Percentiles rank a stretch among this genome's conserved stretches.
These are phyloP conservation scores for Hypomesus transpacificus DNA, from an alignment of 2,113 vertebrate species.

Conservation along the genomic window DNA sequence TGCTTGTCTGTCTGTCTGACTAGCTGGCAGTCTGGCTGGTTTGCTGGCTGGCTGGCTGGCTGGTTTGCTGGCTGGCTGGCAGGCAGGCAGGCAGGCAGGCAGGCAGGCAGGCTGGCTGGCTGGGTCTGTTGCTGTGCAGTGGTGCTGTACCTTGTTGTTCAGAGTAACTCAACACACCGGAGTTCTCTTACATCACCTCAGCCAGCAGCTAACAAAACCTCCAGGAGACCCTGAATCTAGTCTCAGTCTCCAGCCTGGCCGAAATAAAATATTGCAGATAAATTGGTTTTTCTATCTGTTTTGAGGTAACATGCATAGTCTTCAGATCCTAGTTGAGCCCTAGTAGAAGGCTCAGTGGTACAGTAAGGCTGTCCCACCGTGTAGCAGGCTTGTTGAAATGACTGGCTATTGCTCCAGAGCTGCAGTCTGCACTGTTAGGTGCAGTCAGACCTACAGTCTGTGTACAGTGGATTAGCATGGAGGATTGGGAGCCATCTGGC, in stretches of 20 bases:
- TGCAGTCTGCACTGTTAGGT: constrained; percentile 16
- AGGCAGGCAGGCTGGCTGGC: too few relatives aligned
- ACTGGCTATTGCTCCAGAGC: neutral
- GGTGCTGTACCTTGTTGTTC: constrained; percentile 35
- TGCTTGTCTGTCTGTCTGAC: too few relatives aligned
- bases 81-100: too few relatives aligned
- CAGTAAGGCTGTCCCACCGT: neutral
- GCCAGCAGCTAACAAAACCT: constrained; percentile 63
- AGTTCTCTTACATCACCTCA: constrained; percentile 65
- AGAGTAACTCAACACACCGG: constrained; percentile 65
- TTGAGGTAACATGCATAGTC: constrained; percentile 20
- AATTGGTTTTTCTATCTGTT: constrained; percentile 58
- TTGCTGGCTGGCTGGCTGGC: too few relatives aligned
- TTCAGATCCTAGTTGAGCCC: neutral
- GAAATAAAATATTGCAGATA: constrained; percentile 60
- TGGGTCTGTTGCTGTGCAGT: too few relatives aligned
- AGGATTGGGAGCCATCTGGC: constrained; percentile 75
- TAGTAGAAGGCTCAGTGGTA: constrained; percentile 50
- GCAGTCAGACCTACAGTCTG: constrained; percentile 56
- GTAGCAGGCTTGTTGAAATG: neutral
- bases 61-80: too few relatives aligned
- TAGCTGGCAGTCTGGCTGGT: too few relatives aligned
- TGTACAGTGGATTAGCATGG: constrained; percentile 71
- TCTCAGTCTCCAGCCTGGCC: constrained; percentile 56
- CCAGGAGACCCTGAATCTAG: constrained; percentile 53